Evolutionary conservation across 1,140 invertebrate genomes (phyloP).

Genomic region (Drosophila pseudoananassae): DNA sequence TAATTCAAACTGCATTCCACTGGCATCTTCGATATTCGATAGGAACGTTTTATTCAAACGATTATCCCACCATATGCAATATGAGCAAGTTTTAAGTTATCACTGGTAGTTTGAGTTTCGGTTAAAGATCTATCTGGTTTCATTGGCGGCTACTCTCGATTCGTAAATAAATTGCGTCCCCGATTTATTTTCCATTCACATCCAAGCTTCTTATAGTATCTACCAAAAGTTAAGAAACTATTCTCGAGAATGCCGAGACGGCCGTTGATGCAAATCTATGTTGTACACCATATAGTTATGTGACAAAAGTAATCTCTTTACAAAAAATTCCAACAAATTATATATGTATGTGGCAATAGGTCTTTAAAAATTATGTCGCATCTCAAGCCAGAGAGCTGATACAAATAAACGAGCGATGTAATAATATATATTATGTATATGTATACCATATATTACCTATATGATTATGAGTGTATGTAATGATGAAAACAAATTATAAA

Average conservation of each 20-base stretch:
- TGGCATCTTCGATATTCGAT: constrained; percentile 36
- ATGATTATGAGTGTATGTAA: constrained; percentile 55
- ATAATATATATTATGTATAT: constrained; percentile 47
- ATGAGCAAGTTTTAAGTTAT: constrained; percentile 41
- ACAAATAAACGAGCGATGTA: constrained; percentile 8
- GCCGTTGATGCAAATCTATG: constrained; percentile 47
- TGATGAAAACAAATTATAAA: constrained; percentile 58
- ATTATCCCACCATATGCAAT: constrained; percentile 79
- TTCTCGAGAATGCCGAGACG: constrained; percentile 3
- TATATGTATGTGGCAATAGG: constrained; percentile 24
- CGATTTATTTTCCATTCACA: constrained; percentile 3
- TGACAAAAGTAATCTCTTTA: constrained; percentile 57
- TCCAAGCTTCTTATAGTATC: neutral
- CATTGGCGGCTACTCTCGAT: constrained; percentile 21
- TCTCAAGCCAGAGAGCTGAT: constrained; percentile 7
- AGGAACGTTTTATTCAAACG: constrained; percentile 62
- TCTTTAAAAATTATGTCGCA: constrained; percentile 4
- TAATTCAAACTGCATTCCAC: constrained; percentile 36
- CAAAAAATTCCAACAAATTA: constrained; percentile 45
- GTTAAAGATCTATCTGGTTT: constrained; percentile 16
- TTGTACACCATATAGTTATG: constrained; percentile 55
- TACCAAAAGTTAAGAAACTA: neutral
- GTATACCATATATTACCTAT: constrained; percentile 49
- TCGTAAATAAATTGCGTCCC: constrained; percentile 7
- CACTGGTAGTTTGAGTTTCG: constrained; percentile 5